These are phyloP conservation scores for Carassius gibelio DNA, from an alignment of 2,113 vertebrate genomes.

Conservation along the genomic window DNA sequence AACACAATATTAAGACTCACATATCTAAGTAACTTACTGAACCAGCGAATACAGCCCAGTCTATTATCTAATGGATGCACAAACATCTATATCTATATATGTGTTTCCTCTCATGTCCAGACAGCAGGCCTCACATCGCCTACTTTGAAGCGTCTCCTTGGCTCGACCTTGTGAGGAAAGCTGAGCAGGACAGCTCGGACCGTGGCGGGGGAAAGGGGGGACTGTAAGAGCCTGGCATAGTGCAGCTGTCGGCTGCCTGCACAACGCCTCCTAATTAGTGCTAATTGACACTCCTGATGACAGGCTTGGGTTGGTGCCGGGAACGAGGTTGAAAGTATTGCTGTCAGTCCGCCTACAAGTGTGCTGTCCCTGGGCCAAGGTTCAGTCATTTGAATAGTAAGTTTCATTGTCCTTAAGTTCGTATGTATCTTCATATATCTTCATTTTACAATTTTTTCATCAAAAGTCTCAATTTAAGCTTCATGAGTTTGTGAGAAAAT, in stretches of 20 bases:
- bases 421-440: background rate
- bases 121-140: constrained; percentile 40
- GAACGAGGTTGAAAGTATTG: constrained; percentile 30
- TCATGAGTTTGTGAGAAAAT: background rate
- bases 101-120: background rate
- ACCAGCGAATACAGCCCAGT: background rate
- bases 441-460: background rate
- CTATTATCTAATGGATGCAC: background rate
- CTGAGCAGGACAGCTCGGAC: constrained; percentile 57
- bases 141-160: constrained; percentile 64
- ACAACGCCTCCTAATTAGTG: constrained; percentile 64
- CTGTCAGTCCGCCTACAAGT: constrained; percentile 17
- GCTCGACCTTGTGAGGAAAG: constrained; percentile 69
- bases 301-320: constrained; percentile 58
- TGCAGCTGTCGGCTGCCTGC: constrained; percentile 53
- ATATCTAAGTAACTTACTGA: background rate
- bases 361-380: constrained; percentile 42
- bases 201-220: background rate
- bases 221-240: constrained; percentile 54
- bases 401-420: background rate
- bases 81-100: background rate
- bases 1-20: constrained; percentile 28
- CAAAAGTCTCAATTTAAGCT: constrained; percentile 20
- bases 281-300: constrained; percentile 70
- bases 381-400: constrained; percentile 24